Percentiles rank a stretch among this genome's conserved stretches.
Conservation (phyloP, 2,797 vertebrate genomes). For the Diplodus sargus region DNA sequence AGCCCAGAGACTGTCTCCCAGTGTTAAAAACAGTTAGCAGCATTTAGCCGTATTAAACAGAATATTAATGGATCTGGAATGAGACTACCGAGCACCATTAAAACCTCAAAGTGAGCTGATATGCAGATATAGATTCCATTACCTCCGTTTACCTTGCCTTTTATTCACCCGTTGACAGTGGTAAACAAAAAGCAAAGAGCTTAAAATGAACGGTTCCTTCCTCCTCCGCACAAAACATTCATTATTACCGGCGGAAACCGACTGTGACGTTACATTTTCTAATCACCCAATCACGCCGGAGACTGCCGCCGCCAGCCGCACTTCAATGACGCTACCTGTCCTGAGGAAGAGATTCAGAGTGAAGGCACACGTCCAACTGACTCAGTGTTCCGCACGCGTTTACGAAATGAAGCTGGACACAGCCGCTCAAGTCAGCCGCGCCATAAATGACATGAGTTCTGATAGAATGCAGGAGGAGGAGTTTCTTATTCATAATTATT, state of each 20-base stretch:
- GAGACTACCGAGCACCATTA: slow-evolving; percentile 73
- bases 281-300: slow-evolving; percentile 69
- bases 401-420: slow-evolving; percentile 71
- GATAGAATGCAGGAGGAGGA: slow-evolving; percentile 65
- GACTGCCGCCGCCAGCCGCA: slow-evolving; percentile 59
- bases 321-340: slow-evolving; percentile 66
- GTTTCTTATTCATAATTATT: slow-evolving; percentile 70
- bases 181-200: slow-evolving; percentile 81
- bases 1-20: slow-evolving; percentile 70
- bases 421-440: slow-evolving; percentile 42
- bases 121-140: slow-evolving; percentile 78
- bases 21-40: slow-evolving; percentile 76
- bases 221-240: slow-evolving; percentile 39
- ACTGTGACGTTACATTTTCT: slow-evolving; percentile 75
- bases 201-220: slow-evolving; percentile 50
- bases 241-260: slow-evolving; percentile 54
- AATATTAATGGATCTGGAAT: slow-evolving; percentile 80
- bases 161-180: slow-evolving; percentile 80
- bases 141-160: slow-evolving; percentile 80
- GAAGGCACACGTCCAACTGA: slow-evolving; percentile 61
- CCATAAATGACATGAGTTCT: slow-evolving; percentile 65
- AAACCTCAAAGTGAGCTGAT: slow-evolving; percentile 78
- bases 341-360: slow-evolving; percentile 58
- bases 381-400: slow-evolving; percentile 48
- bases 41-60: slow-evolving; percentile 78